Base-by-base conservation (phyloP, 1,140 invertebrate species). In the Lysiphlebus fabarum region DNA sequence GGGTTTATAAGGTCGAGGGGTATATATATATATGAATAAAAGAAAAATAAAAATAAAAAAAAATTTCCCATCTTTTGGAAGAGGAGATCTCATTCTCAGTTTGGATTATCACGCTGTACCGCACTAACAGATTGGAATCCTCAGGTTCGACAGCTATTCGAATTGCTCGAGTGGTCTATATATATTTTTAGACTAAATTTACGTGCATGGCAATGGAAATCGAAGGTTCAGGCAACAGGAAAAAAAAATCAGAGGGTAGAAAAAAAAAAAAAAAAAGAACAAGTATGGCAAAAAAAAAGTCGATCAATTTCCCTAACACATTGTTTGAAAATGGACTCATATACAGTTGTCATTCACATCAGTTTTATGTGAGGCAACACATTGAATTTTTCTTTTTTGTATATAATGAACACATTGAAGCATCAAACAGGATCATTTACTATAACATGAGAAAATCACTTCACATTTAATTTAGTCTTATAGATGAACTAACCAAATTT, bases 71-170 rank as follows among this genome's bases (percentile, higher is more conserved):
- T 75, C 70, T 65, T 64, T 63, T 66, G 65, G 58, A 64, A n/a
- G 62, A 62, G 65, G 63, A 67, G 67, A 72, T 68, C 69, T 73
- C 72, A 67, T 73, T 69, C 67, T 69, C 65, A 61, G 59, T 49
- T 49, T 17, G 58, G 74, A 77, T 77, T 75, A 76, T 77, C 69
- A 67, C 72, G 70, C 72, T 70, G 70, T 70, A 57, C 65, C 68
- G 70, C 68, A 71, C 73, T 69, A 70, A 70, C 65, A 65, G 66
- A 67, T 66, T 62, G 68, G 58, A 65, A 64, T 61, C 56, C 62
- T 47, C 60, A 53, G 60, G 59, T 58, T 65, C 50, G 56, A 26
- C 9, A 12, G 17, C 17, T 26, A 26, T 26, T 26, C 17, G 17
- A 26, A 26, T 26, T 26, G 17, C 17, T 26, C 17, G 17, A 26